Conservation (phyloP, 2,113 vertebrate species). For the Cariama cristata region DNA sequence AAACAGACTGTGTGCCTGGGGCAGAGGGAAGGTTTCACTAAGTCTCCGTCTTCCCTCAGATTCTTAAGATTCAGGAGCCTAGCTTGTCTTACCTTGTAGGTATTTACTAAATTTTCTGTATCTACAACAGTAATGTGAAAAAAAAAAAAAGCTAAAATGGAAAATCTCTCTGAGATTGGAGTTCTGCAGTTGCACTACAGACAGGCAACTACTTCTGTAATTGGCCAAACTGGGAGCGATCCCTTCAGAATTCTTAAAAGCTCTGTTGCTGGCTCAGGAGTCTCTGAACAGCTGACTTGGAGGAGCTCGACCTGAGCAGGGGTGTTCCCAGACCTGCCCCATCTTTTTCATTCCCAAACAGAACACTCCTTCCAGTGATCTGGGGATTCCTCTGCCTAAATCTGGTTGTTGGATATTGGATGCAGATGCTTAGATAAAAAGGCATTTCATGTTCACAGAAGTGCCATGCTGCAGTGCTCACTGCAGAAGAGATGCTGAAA, state of each 20-base stretch:
- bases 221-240: background rate
- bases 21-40: background rate
- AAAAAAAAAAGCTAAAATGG: background rate
- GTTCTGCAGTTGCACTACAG: accelerated
- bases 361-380: background rate
- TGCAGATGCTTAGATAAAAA: background rate
- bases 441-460: background rate
- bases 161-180: background rate
- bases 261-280: background rate
- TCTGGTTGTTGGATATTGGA: background rate
- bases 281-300: background rate
- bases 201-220: background rate
- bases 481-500: background rate
- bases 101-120: background rate
- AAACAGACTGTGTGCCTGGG: background rate
- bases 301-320: background rate
- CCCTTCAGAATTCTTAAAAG: background rate
- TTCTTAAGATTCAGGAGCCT: background rate
- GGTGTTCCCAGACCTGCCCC: background rate
- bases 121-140: background rate
- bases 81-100: background rate
- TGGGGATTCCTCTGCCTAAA: background rate
- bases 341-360: background rate
- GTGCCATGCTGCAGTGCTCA: background rate
- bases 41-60: background rate